A percentile compares a stretch with the other conserved stretches of the same genome.
Evolutionary conservation across 2,888 invertebrate genomes (phyloP).

Genomic region (Cabera pusaria): DNA sequence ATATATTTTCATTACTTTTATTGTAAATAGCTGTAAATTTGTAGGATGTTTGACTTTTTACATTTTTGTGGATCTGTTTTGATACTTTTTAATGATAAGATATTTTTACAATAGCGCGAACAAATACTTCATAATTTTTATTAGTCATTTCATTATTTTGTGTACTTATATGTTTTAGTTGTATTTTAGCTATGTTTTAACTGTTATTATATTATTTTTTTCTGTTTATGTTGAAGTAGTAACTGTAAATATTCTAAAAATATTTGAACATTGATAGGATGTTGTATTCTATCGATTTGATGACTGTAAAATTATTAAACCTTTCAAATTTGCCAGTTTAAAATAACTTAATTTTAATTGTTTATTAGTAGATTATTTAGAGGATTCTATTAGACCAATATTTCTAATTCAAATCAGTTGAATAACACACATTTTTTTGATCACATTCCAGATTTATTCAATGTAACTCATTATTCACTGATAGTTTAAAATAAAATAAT

Average conservation of each 20-base stretch:
- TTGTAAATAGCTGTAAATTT: slow-evolving; percentile 80
- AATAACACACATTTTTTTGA: slow-evolving; percentile 16
- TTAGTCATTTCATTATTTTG: slow-evolving; percentile 34
- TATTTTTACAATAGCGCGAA: slow-evolving; percentile 38
- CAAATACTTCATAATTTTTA: slow-evolving; percentile 39
- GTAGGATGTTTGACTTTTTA: slow-evolving; percentile 62
- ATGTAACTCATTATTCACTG: slow-evolving; percentile 30
- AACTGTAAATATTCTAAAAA: slow-evolving; percentile 2
- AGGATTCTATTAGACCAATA: slow-evolving; percentile 8
- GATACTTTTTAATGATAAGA: slow-evolving; percentile 49
- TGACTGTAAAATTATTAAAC: slow-evolving; percentile 3
- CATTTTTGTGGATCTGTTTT: slow-evolving; percentile 65
- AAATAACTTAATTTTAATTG: too few species aligned
- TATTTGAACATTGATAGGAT: not conserved
- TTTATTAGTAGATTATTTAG: too few species aligned
- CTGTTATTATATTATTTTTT: slow-evolving; percentile 19
- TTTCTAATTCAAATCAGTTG: slow-evolving; percentile 15
- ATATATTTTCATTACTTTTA: slow-evolving; percentile 58
- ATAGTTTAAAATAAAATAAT: slow-evolving; percentile 34
- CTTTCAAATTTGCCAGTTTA: slow-evolving; percentile 3
- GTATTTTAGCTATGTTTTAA: slow-evolving; percentile 21
- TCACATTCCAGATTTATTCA: slow-evolving; percentile 46
- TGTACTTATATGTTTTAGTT: slow-evolving; percentile 33
- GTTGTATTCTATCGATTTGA: slow-evolving; percentile 2
- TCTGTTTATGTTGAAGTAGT: slow-evolving; percentile 22